Conservation (phyloP, 2,113 vertebrate genomes). For the Perca flavescens region DNA sequence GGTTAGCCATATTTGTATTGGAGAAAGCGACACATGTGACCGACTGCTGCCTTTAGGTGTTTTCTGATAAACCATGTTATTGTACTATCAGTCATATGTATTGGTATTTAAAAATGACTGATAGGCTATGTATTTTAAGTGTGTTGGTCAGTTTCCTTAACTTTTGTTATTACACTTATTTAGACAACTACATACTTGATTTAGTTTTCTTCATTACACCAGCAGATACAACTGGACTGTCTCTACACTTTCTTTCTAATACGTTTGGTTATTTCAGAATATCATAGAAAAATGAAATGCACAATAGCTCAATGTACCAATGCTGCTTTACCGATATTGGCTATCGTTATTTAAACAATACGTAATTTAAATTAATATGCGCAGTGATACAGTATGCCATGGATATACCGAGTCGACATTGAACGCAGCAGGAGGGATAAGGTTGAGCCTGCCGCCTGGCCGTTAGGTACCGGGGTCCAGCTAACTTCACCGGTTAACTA, state of each 20-base stretch:
- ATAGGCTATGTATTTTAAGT: not conserved
- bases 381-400: accelerated
- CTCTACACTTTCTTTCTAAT: not conserved
- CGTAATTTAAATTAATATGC: not conserved
- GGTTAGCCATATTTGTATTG: constrained; percentile 12
- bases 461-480: constrained; percentile 36
- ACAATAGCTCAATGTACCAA: not conserved
- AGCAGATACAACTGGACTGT: not conserved
- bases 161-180: not conserved
- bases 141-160: not conserved
- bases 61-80: not conserved
- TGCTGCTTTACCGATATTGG: not conserved
- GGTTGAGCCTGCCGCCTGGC: not conserved
- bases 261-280: not conserved
- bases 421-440: constrained; percentile 30
- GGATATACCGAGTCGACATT: accelerated
- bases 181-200: not conserved
- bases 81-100: no score
- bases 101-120: not conserved
- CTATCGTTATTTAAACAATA: not conserved
- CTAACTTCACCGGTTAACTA: constrained; percentile 59
- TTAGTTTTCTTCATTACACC: not conserved
- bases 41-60: constrained; percentile 15
- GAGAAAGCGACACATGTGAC: constrained; percentile 17
- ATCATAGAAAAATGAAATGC: not conserved